Evolutionary conservation across 1,140 invertebrate genomes (phyloP).

Genomic region (Lepidurus packardi): DNA sequence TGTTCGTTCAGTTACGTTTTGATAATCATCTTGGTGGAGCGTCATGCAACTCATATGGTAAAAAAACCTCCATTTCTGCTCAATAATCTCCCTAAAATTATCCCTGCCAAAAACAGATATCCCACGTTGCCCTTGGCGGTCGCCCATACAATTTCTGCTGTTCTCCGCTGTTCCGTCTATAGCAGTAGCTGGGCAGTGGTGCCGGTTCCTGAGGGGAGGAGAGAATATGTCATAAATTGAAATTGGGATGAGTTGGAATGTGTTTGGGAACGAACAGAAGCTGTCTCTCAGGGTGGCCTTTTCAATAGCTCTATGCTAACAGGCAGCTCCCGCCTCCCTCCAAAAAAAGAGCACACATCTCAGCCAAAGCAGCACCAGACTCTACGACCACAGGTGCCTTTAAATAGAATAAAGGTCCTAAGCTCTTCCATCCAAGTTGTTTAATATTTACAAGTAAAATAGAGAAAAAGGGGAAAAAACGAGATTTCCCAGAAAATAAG

Average conservation of each 20-base stretch:
- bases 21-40: not conserved
- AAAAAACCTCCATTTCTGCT: not conserved
- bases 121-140: too few species aligned
- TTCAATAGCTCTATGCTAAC: not conserved
- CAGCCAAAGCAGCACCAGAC: slow-evolving; percentile 2
- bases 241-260: not conserved
- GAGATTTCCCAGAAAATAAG: not conserved
- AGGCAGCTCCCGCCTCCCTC: not conserved
- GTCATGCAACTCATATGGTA: not conserved
- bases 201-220: not conserved
- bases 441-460: not conserved
- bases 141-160: too few species aligned
- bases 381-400: not conserved
- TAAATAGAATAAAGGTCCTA: slow-evolving; percentile 2
- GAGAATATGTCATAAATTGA: not conserved
- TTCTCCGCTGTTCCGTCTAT: too few species aligned
- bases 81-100: not conserved
- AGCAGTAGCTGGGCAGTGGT: not conserved
- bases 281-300: not conserved
- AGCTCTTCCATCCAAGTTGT: not conserved
- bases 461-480: not conserved
- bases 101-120: too few species aligned
- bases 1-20: not conserved
- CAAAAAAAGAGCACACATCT: not conserved
- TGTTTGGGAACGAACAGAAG: not conserved